A percentile compares a stretch with the other conserved stretches of the same genome.
Conservation (phyloP, 1,140 invertebrate genomes). For the Propsilocerus akamusi region DNA sequence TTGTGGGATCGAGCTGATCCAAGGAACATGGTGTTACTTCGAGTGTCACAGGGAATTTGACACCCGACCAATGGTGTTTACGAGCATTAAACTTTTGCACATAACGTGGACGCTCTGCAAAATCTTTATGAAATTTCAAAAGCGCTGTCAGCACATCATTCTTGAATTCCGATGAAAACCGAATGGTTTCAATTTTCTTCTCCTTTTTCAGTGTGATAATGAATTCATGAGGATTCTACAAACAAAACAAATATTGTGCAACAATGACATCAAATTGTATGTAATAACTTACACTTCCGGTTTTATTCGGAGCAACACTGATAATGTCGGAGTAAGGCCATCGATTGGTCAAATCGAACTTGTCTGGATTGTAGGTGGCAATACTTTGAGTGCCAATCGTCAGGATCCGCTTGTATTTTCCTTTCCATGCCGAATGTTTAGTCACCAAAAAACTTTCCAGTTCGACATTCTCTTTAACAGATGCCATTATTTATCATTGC, state of each 20-base stretch:
- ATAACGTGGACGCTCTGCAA: slow-evolving; percentile 46
- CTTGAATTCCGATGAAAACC: slow-evolving; percentile 92
- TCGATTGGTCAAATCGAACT: slow-evolving; percentile 84
- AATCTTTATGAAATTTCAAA: slow-evolving; percentile 57
- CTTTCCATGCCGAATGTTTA: slow-evolving; percentile 85
- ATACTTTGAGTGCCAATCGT: slow-evolving; percentile 89
- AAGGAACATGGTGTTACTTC: slow-evolving; percentile 79
- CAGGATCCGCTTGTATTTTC: slow-evolving; percentile 97
- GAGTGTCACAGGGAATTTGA: slow-evolving; percentile 64
- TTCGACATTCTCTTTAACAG: slow-evolving; percentile 76
- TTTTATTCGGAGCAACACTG: slow-evolving; percentile 40
- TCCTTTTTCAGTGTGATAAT: slow-evolving; percentile 76
- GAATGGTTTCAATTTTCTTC: slow-evolving; percentile 84
- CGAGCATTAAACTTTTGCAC: slow-evolving; percentile 72
- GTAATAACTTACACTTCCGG: slow-evolving; percentile 15
- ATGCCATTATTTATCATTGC: slow-evolving; percentile 37
- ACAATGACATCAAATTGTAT: not conserved
- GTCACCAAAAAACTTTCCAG: slow-evolving; percentile 86
- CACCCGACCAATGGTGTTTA: slow-evolving; percentile 93
- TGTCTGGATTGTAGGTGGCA: slow-evolving; percentile 91
- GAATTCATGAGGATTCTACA: slow-evolving; percentile 47
- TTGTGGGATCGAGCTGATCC: slow-evolving; percentile 76
- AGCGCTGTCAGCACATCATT: slow-evolving; percentile 83
- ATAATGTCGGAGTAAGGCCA: slow-evolving; percentile 75
- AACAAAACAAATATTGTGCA: not conserved